Evolutionary conservation across 2,113 vertebrate genomes (phyloP).

Genomic region (Silurus asotus): DNA sequence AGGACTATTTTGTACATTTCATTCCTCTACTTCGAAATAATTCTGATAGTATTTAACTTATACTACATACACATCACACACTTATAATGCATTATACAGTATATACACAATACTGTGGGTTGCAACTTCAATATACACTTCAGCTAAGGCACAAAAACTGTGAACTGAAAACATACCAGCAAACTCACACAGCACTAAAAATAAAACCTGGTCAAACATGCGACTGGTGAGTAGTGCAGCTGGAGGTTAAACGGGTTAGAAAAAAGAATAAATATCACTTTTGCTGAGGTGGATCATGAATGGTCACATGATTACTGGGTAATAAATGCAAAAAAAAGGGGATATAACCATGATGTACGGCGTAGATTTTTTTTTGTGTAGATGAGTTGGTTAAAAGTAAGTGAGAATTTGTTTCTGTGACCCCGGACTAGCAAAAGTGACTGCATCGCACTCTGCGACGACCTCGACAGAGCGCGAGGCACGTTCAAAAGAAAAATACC

Average conservation of each 20-base stretch:
- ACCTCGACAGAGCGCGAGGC: slow-evolving; percentile 58
- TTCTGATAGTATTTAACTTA: not conserved
- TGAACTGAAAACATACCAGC: not conserved
- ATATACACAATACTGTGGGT: not conserved
- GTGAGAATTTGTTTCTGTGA: slow-evolving; percentile 34
- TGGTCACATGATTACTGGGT: slow-evolving; percentile 7
- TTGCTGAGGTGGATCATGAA: slow-evolving; percentile 50
- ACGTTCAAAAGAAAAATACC: slow-evolving; percentile 58
- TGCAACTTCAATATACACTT: not conserved
- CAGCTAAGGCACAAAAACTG: slow-evolving; percentile 5
- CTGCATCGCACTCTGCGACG: slow-evolving; percentile 60
- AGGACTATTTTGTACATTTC: not conserved
- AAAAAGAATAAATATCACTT: slow-evolving; percentile 51
- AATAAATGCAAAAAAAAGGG: not conserved
- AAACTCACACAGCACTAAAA: slow-evolving; percentile 32
- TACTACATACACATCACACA: not conserved
- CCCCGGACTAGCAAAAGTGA: slow-evolving; percentile 66
- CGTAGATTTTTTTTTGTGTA: not conserved
- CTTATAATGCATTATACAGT: not conserved
- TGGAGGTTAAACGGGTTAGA: slow-evolving; percentile 24
- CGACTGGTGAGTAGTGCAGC: slow-evolving; percentile 37
- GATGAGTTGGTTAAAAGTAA: not conserved
- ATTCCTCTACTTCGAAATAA: not conserved
- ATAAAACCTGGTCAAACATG: slow-evolving; percentile 48
- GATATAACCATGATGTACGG: not conserved